Percentiles rank a stretch among this genome's conserved stretches.
Conservation (phyloP, 2,797 vertebrate genomes). For the Clarias platycephalus region DNA sequence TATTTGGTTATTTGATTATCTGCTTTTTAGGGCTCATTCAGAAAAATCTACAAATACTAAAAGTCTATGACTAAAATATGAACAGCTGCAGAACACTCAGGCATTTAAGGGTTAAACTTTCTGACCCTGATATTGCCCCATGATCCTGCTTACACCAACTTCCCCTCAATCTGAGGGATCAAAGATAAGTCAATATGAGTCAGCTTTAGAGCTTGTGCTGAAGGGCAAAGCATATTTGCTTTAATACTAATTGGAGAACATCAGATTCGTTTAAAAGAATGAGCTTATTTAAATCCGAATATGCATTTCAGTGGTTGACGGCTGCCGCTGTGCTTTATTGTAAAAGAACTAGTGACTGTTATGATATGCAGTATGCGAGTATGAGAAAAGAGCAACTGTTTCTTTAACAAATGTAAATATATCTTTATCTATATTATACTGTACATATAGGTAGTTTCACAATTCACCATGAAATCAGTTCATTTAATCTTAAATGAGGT, state of each 20-base stretch:
- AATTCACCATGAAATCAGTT: background rate
- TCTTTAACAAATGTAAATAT: constrained; percentile 33
- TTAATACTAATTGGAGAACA: constrained; percentile 74
- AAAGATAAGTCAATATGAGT: constrained; percentile 86
- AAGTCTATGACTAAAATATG: background rate
- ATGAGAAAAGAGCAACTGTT: constrained; percentile 33
- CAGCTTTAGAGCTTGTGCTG: constrained; percentile 68
- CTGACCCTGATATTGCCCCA: constrained; percentile 76
- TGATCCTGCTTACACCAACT: constrained; percentile 74
- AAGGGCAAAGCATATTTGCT: constrained; percentile 58
- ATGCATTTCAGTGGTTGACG: constrained; percentile 47
- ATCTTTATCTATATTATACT: background rate
- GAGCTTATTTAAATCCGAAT: constrained; percentile 60
- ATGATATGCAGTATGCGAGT: constrained; percentile 21
- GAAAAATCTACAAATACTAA: background rate
- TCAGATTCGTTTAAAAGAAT: constrained; percentile 51
- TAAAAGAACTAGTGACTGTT: constrained; percentile 31
- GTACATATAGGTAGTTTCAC: background rate
- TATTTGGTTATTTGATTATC: background rate
- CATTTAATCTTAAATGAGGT: constrained; percentile 30
- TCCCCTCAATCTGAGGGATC: constrained; percentile 85
- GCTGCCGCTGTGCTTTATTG: constrained; percentile 33
- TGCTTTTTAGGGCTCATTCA: background rate
- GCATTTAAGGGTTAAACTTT: constrained; percentile 69
- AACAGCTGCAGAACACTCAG: background rate